Conservation (phyloP, 2,888 invertebrate species). For the Chelonus formosanus region DNA sequence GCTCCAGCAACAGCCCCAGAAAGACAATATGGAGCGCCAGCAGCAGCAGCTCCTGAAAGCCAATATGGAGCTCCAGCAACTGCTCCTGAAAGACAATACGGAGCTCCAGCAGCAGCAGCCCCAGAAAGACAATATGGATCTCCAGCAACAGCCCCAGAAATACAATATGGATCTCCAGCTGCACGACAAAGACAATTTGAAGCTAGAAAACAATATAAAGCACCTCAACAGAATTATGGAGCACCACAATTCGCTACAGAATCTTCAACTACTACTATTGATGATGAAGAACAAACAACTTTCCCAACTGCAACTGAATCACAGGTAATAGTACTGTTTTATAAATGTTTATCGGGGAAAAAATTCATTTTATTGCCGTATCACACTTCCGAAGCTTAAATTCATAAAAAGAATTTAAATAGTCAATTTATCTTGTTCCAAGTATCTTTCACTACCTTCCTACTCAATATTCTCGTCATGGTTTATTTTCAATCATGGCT, state of each 20-base stretch:
- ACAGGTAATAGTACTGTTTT: slow-evolving; percentile 49
- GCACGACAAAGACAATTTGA: slow-evolving; percentile 40
- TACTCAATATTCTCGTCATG: slow-evolving; percentile 47
- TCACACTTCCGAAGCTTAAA: neutral
- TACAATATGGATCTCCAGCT: slow-evolving; percentile 44
- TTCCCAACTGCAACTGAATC: slow-evolving; percentile 53
- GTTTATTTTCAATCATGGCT: slow-evolving; percentile 57
- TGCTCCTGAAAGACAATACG: slow-evolving; percentile 44
- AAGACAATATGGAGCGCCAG: slow-evolving; percentile 39
- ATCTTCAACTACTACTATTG: slow-evolving; percentile 58
- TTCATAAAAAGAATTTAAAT: slow-evolving; percentile 44
- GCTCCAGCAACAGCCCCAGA: slow-evolving; percentile 28
- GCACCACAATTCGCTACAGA: slow-evolving; percentile 55
- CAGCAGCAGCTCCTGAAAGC: slow-evolving; percentile 30
- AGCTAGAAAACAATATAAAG: slow-evolving; percentile 36
- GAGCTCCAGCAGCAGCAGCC: slow-evolving; percentile 39
- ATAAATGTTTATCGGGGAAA: neutral
- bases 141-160: slow-evolving; percentile 35
- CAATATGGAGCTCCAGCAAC: slow-evolving; percentile 42
- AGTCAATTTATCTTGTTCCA: slow-evolving; percentile 32
- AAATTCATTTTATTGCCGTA: neutral
- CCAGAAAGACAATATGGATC: slow-evolving; percentile 53
- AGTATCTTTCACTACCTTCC: slow-evolving; percentile 2
- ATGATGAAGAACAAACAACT: slow-evolving; percentile 57
- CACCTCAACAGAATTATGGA: slow-evolving; percentile 37